Conservation (phyloP, 2,113 vertebrate genomes). For the Tetraodon nigroviridis region DNA sequence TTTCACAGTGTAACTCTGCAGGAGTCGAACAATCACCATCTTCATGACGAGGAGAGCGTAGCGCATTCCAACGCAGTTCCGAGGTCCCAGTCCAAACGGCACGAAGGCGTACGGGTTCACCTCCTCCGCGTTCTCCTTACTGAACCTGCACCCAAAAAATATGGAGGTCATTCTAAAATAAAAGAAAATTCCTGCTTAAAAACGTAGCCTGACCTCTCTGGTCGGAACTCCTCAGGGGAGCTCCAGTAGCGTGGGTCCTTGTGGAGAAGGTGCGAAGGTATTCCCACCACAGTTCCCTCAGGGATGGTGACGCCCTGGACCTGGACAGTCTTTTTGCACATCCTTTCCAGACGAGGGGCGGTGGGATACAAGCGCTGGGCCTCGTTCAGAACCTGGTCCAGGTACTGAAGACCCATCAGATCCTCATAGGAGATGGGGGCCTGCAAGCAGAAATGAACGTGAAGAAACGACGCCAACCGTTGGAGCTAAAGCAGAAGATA, state of each 20-base stretch:
- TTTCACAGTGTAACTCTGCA: conserved; percentile 57
- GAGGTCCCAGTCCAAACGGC: conserved; percentile 62
- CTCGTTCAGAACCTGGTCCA: conserved; percentile 58
- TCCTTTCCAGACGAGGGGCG: conserved; percentile 49
- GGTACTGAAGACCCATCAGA: conserved; percentile 46
- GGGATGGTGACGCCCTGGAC: conserved; percentile 53
- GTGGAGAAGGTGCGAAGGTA: conserved; percentile 41
- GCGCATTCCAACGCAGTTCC: conserved; percentile 67
- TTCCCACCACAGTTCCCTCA: conserved; percentile 27
- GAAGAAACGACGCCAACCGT: not conserved
- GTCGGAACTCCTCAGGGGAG: conserved; percentile 52
- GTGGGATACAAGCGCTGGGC: conserved; percentile 47
- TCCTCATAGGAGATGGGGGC: conserved; percentile 38
- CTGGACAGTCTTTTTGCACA: conserved; percentile 55
- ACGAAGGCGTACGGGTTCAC: conserved; percentile 51
- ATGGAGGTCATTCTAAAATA: not conserved
- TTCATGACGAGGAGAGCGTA: conserved; percentile 56
- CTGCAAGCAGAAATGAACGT: conserved; percentile 14
- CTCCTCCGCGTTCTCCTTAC: conserved; percentile 39
- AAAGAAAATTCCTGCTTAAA: too few relatives aligned
- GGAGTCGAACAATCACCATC: conserved; percentile 46
- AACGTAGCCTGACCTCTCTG: conserved; percentile 54
- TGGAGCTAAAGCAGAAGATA: not conserved
- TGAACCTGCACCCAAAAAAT: conserved; percentile 48
- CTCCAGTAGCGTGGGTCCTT: conserved; percentile 58